Evolutionary conservation across 2,888 invertebrate species (phyloP).

Genomic region (Calameuta idolon): DNA sequence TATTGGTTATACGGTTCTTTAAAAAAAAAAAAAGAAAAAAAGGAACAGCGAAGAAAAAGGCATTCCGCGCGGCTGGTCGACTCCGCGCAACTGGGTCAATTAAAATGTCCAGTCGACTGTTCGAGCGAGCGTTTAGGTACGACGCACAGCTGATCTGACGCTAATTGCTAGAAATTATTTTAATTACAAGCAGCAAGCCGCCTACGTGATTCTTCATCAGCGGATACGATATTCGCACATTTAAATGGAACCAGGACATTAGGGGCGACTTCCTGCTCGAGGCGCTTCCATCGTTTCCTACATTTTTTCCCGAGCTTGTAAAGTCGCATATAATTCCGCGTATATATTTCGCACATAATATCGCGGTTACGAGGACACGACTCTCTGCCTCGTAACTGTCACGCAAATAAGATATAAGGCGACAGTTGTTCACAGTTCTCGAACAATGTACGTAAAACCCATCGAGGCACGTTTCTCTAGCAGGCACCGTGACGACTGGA

Average conservation of each 20-base stretch:
- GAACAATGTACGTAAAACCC: not conserved
- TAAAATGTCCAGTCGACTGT: constrained; percentile 31
- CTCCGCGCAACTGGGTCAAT: constrained; percentile 38
- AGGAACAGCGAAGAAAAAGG: not conserved
- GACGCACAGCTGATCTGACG: constrained; percentile 24
- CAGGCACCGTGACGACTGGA: constrained; percentile 23
- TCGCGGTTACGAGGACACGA: not conserved
- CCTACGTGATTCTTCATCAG: not conserved
- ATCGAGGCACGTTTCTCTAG: not conserved
- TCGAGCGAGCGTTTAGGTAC: constrained; percentile 15
- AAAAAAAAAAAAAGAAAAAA: not conserved
- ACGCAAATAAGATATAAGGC: not conserved
- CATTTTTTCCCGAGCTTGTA: not conserved
- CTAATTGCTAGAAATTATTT: constrained; percentile 23
- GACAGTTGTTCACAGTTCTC: not conserved
- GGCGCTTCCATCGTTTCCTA: not conserved
- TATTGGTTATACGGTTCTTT: not conserved
- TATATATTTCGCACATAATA: not conserved
- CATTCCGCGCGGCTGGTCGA: not conserved
- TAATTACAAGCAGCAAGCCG: constrained; percentile 22
- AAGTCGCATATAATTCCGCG: not conserved
- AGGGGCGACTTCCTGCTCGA: not conserved
- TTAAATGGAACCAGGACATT: not conserved
- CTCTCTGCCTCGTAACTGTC: not conserved
- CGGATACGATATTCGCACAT: not conserved